These are phyloP conservation scores for Pelmatolapia mariae DNA, from an alignment of 2,113 vertebrate genomes.

Conservation along the genomic window DNA sequence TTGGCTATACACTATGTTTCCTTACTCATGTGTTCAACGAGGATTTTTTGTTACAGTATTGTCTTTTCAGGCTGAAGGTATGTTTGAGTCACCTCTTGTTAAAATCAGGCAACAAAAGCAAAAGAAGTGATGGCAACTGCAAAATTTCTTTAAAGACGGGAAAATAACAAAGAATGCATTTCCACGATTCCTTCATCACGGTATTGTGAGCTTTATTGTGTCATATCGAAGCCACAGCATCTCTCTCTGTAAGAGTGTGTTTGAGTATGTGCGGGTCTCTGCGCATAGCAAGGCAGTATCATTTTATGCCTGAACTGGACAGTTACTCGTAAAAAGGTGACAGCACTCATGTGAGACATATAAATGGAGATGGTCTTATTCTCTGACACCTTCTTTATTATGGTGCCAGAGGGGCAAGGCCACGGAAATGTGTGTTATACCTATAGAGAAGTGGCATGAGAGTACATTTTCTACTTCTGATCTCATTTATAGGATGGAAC, in stretches of 20 bases:
- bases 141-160: not conserved
- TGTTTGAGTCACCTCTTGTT: not conserved
- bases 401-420: slow-evolving; percentile 29
- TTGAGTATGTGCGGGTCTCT: not conserved
- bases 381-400: slow-evolving; percentile 48
- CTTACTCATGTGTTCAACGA: not conserved
- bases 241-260: not conserved
- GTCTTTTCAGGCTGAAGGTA: not conserved
- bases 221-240: not conserved
- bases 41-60: not conserved
- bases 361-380: slow-evolving; percentile 43
- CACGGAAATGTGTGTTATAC: not conserved
- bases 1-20: not conserved
- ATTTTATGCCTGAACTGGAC: slow-evolving; percentile 41
- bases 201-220: not conserved
- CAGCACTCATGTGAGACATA: slow-evolving; percentile 45
- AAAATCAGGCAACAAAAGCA: not conserved
- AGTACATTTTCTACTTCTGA: not conserved
- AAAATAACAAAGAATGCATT: not conserved
- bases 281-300: slow-evolving; percentile 10
- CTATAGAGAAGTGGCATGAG: not conserved
- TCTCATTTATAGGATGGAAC: not conserved
- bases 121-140: not conserved
- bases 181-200: not conserved
- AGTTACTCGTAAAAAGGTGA: slow-evolving; percentile 45